These are phyloP conservation scores for Centroberyx gerrardi DNA, from an alignment of 2,797 vertebrate species.

Conservation along the genomic window DNA sequence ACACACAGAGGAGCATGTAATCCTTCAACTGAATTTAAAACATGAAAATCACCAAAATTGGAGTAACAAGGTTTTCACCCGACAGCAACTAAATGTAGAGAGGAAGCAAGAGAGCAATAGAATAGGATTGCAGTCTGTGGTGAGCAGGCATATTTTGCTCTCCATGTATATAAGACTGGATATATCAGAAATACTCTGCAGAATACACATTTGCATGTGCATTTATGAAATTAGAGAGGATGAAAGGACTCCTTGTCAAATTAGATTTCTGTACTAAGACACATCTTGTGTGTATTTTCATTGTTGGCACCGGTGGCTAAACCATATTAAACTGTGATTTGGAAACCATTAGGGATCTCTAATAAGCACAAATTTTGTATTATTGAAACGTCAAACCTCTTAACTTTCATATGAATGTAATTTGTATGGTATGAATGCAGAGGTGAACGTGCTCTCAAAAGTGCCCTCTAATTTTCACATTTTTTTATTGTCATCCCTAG, in stretches of 20 bases:
- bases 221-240: slow-evolving; percentile 24
- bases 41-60: no score
- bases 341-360: background rate
- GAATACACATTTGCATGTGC: background rate
- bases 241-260: slow-evolving; percentile 16
- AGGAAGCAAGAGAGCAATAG: no score
- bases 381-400: background rate
- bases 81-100: no score
- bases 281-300: slow-evolving; percentile 7
- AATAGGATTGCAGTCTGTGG: slow-evolving; percentile 13
- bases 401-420: background rate
- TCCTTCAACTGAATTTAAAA: no score
- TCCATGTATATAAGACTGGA: background rate
- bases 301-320: background rate
- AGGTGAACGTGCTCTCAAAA: slow-evolving; percentile 9
- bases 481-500: background rate
- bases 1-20: no score
- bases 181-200: background rate
- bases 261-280: slow-evolving; percentile 11
- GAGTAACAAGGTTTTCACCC: no score
- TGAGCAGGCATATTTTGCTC: background rate
- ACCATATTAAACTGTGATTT: slow-evolving; percentile 8
- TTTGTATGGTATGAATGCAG: slow-evolving; percentile 8
- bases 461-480: background rate
- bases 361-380: background rate